These are phyloP conservation scores for Saguinus midas DNA, from an alignment of 2,113 vertebrate species.

Conservation along the genomic window DNA sequence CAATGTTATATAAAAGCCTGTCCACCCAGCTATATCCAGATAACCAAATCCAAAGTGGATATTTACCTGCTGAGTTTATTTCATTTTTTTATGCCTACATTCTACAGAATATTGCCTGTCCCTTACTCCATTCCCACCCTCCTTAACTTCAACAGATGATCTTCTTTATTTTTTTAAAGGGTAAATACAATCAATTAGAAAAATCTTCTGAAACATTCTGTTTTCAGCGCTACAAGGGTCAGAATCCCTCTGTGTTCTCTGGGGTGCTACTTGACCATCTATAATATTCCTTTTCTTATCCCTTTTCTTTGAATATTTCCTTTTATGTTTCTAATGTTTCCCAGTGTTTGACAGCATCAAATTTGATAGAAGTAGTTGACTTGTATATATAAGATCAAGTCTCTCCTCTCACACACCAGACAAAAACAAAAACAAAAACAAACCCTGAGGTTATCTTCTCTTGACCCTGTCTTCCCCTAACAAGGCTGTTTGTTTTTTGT, in stretches of 20 bases:
- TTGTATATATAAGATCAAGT: neutral
- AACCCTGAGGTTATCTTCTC: neutral
- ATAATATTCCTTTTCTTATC: neutral
- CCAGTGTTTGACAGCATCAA: neutral
- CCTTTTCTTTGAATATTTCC: neutral
- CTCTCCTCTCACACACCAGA: neutral
- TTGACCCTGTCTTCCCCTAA: neutral
- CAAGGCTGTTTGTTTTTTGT: neutral
- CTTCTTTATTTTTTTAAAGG: neutral
- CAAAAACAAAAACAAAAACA: neutral
- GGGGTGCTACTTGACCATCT: neutral
- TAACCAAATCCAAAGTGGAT: slow-evolving; percentile 14
- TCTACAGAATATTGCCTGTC: neutral
- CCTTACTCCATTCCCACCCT: neutral
- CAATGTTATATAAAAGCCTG: slow-evolving; percentile 33
- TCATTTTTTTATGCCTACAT: neutral
- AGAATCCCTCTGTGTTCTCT: neutral
- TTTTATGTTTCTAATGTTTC: neutral
- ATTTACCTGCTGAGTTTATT: slow-evolving; percentile 1
- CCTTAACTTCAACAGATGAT: neutral
- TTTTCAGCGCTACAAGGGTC: neutral
- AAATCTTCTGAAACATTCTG: neutral
- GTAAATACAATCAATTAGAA: neutral
- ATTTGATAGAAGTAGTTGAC: neutral
- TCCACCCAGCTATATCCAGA: slow-evolving; percentile 37